These are phyloP conservation scores for Hormaphis cornu DNA, from an alignment of 1,140 invertebrate genomes.

Conservation along the genomic window DNA sequence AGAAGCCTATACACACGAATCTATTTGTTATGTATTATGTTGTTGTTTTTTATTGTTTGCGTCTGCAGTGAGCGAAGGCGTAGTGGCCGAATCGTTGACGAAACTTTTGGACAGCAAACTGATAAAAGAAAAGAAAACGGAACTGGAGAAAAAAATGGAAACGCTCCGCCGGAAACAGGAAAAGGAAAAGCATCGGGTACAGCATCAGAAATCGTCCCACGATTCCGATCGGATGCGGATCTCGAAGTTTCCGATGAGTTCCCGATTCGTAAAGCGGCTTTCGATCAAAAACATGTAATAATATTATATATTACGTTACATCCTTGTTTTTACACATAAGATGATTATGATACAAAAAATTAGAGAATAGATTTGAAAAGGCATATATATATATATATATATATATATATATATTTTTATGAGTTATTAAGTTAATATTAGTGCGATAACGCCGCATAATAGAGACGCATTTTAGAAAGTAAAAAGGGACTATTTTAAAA, in stretches of 20 bases:
- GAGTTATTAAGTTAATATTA: too few species aligned
- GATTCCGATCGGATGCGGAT: slow-evolving; percentile 48
- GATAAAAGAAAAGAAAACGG: slow-evolving; percentile 68
- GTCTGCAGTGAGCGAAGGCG: slow-evolving; percentile 46
- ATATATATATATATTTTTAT: too few species aligned
- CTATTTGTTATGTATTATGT: too few species aligned
- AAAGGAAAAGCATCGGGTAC: slow-evolving; percentile 48
- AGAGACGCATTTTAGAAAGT: too few species aligned
- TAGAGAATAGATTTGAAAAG: too few species aligned
- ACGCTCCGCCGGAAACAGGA: slow-evolving; percentile 74
- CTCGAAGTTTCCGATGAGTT: slow-evolving; percentile 62
- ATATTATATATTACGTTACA: neutral
- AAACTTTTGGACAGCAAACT: slow-evolving; percentile 69
- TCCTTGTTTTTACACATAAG: neutral
- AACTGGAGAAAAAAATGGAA: slow-evolving; percentile 81
- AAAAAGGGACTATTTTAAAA: too few species aligned
- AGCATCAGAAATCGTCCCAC: slow-evolving; percentile 42
- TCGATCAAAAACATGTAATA: slow-evolving; percentile 76
- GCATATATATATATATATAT: too few species aligned
- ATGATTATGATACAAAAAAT: too few species aligned
- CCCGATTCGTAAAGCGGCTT: slow-evolving; percentile 64
- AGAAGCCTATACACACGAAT: too few species aligned
- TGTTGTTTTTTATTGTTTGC: too few species aligned
- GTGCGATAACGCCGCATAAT: too few species aligned
- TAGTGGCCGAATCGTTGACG: slow-evolving; percentile 67